Evolutionary conservation across 2,797 vertebrate genomes (phyloP).

Genomic region (Pogonophryne albipinna): DNA sequence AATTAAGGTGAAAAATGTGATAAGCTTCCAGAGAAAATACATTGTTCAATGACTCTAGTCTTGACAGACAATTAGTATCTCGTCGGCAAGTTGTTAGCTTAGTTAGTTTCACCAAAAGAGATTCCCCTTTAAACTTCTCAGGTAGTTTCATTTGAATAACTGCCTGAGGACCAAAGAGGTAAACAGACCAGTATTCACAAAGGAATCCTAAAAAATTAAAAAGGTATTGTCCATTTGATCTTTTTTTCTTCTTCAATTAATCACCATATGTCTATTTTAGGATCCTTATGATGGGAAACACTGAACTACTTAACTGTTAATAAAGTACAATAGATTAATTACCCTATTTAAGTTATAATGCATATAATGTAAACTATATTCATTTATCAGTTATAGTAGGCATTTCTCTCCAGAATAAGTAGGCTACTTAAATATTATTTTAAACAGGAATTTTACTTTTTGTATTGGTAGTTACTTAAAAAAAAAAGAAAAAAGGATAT

Average conservation of each 20-base stretch:
- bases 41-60: too few species aligned
- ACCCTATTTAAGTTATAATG: neutral
- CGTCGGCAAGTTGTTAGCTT: neutral
- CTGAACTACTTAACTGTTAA: neutral
- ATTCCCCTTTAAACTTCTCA: neutral
- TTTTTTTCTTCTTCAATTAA: neutral
- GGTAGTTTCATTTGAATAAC: neutral
- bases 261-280: neutral
- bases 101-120: neutral
- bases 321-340: neutral
- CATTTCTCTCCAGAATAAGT: neutral
- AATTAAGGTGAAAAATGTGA: too few species aligned
- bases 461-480: neutral
- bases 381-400: neutral
- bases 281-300: neutral
- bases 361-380: neutral
- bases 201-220: too few species aligned
- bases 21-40: too few species aligned
- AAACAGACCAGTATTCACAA: too few species aligned
- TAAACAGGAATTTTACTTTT: neutral
- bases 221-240: too few species aligned
- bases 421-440: neutral
- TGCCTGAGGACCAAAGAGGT: too few species aligned
- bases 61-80: too few species aligned
- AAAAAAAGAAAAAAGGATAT: too few species aligned